Percentiles rank a stretch among this genome's conserved stretches.
These are phyloP conservation scores for Dunckerocampus dactyliophorus DNA, from an alignment of 2,113 vertebrate genomes.

Conservation along the genomic window DNA sequence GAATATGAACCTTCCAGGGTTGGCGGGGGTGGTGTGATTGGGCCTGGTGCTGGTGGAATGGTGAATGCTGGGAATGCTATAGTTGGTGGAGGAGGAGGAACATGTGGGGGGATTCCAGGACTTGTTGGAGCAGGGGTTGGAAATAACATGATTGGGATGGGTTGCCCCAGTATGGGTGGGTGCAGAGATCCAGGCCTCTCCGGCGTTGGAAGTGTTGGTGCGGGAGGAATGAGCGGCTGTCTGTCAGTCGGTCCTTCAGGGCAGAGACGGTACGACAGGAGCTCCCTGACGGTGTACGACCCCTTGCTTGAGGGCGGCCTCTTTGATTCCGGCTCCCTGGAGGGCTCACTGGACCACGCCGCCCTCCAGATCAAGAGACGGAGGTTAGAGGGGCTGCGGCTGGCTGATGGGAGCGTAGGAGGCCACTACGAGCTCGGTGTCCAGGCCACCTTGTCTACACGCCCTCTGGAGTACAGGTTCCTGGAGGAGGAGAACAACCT, in stretches of 20 bases:
- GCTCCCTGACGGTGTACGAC: conserved; percentile 70
- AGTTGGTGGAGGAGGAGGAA: conserved; percentile 44
- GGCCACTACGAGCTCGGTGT: conserved; percentile 88
- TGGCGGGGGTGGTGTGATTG: conserved; percentile 61
- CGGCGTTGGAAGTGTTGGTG: conserved; percentile 59
- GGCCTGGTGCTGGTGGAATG: conserved; percentile 63
- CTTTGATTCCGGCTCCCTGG: conserved; percentile 80
- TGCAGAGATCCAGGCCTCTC: conserved; percentile 70
- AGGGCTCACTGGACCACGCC: conserved; percentile 82
- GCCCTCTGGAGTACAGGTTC: conserved; percentile 85
- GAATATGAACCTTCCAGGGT: conserved; percentile 78
- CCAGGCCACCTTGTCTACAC: conserved; percentile 73
- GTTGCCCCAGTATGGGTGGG: conserved; percentile 65
- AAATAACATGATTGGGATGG: conserved; percentile 69
- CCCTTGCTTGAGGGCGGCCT: conserved; percentile 76
- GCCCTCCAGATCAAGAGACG: conserved; percentile 87
- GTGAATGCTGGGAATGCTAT: conserved; percentile 58
- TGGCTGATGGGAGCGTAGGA: conserved; percentile 71
- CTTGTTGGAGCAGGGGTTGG: conserved; percentile 63
- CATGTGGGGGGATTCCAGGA: conserved; percentile 69
- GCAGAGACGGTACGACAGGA: conserved; percentile 75
- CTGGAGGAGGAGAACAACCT: conserved; percentile 91
- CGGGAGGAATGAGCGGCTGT: conserved; percentile 62
- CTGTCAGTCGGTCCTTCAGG: conserved; percentile 59
- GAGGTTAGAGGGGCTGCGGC: conserved; percentile 73